phyloP scores from a whole-genome alignment of 2,113 vertebrate species.

The Bos taurus region DNA sequence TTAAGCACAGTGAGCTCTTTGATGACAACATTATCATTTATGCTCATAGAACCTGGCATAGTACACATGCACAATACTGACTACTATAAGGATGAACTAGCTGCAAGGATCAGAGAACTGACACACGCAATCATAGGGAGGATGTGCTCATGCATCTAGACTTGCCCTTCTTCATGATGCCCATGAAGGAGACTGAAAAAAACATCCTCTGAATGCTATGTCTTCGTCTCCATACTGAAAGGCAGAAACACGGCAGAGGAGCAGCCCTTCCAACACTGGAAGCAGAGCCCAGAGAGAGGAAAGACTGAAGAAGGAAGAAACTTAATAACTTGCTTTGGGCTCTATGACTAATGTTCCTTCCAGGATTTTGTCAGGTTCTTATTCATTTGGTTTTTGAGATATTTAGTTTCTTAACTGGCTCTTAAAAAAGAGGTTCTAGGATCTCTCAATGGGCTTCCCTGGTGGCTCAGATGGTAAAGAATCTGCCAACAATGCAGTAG shows the following conservation, averaged over 20 bases:
- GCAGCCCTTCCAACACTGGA: neutral
- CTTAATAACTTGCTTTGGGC: neutral
- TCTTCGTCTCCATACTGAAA: neutral
- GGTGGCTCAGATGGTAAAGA: neutral
- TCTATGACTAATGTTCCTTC: neutral
- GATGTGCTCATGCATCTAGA: neutral
- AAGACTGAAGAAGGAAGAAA: neutral
- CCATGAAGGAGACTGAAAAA: neutral
- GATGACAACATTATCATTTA: neutral
- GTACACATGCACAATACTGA: accelerated
- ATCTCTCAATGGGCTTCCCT: neutral
- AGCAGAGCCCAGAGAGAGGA: neutral
- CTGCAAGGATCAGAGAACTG: neutral
- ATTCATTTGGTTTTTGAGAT: neutral
- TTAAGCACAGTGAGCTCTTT: neutral
- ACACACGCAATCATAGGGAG: neutral
- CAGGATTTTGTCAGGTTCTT: constrained; percentile 15
- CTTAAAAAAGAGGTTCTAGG: neutral
- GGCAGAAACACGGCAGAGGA: neutral
- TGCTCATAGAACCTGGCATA: neutral
- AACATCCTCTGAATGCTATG: neutral
- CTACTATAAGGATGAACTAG: neutral
- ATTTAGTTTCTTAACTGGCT: neutral
- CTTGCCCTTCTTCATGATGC: neutral
- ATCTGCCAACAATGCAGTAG: neutral